Conservation (phyloP, 2,888 invertebrate species). For the Carcina quercana region DNA sequence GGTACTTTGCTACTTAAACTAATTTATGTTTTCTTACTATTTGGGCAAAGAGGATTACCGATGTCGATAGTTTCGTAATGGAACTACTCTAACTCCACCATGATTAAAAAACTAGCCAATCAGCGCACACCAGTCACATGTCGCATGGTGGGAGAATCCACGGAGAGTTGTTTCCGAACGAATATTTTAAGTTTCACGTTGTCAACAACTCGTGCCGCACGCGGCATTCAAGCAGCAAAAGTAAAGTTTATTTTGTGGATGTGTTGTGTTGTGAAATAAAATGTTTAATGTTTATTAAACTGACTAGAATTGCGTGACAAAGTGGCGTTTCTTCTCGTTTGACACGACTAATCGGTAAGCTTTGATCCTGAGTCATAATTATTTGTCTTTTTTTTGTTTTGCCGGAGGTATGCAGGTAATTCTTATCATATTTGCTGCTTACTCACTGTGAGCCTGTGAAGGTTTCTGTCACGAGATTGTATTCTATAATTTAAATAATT, state of each 20-base stretch:
- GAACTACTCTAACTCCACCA: too few relatives aligned
- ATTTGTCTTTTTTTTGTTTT: conserved; percentile 24
- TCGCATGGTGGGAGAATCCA: not conserved
- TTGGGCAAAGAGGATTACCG: too few relatives aligned
- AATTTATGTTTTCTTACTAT: too few relatives aligned
- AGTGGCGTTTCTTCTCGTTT: conserved; percentile 28
- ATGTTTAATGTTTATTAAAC: conserved; percentile 54
- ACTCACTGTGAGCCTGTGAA: conserved; percentile 8
- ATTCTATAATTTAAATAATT: not conserved
- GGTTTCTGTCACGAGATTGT: not conserved
- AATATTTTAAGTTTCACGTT: not conserved
- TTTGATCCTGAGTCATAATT: conserved; percentile 11
- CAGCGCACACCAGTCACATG: not conserved
- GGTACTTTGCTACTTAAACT: too few relatives aligned
- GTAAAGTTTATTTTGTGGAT: conserved; percentile 39
- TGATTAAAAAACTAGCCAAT: too few relatives aligned
- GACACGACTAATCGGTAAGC: conserved; percentile 41
- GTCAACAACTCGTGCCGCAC: not conserved
- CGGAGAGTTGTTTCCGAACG: not conserved
- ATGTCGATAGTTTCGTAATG: too few relatives aligned
- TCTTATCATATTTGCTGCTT: conserved; percentile 29
- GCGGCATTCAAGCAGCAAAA: not conserved
- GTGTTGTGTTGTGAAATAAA: conserved; percentile 55
- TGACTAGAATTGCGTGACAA: conserved; percentile 27
- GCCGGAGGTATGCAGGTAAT: conserved; percentile 31